Evolutionary conservation across 2,113 vertebrate genomes (phyloP).

Genomic region (Sinocyclocheilus grahami): DNA sequence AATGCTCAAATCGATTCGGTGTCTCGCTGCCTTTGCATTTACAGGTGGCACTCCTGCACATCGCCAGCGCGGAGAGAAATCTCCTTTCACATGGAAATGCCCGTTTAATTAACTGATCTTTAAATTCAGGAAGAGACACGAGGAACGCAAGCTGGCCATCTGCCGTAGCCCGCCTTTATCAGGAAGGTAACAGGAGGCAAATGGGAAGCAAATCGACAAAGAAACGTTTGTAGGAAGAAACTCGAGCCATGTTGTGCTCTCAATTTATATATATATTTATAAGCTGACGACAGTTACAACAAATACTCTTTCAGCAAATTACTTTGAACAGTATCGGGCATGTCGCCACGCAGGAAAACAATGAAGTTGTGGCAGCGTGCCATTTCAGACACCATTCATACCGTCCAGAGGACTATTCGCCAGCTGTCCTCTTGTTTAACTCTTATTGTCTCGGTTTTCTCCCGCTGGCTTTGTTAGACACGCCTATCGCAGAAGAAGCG

Average conservation of each 20-base stretch:
- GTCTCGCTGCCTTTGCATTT: too few relatives aligned
- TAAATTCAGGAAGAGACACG: too few relatives aligned
- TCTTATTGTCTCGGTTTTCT: constrained; percentile 52
- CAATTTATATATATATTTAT: not conserved
- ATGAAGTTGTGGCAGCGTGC: constrained; percentile 8
- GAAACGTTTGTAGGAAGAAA: not conserved
- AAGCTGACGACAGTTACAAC: not conserved
- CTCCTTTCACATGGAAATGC: too few relatives aligned
- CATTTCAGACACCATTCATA: constrained; percentile 53
- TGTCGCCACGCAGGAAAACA: constrained; percentile 14
- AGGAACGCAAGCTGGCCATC: too few relatives aligned
- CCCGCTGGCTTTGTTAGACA: constrained; percentile 57
- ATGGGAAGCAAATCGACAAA: not conserved
- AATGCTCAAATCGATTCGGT: too few relatives aligned
- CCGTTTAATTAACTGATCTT: too few relatives aligned
- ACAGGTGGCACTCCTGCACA: too few relatives aligned
- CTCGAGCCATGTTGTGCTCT: not conserved
- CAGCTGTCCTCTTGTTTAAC: constrained; percentile 71
- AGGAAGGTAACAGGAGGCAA: constrained; percentile 30
- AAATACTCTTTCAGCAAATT: constrained; percentile 29
- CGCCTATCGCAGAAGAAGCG: constrained; percentile 60
- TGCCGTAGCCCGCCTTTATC: too few relatives aligned
- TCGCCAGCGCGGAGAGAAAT: too few relatives aligned
- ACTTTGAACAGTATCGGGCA: not conserved
- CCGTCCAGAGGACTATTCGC: constrained; percentile 51